These are phyloP conservation scores for Drosophila kanapiae DNA, from an alignment of 1,140 invertebrate genomes.

Conservation along the genomic window DNA sequence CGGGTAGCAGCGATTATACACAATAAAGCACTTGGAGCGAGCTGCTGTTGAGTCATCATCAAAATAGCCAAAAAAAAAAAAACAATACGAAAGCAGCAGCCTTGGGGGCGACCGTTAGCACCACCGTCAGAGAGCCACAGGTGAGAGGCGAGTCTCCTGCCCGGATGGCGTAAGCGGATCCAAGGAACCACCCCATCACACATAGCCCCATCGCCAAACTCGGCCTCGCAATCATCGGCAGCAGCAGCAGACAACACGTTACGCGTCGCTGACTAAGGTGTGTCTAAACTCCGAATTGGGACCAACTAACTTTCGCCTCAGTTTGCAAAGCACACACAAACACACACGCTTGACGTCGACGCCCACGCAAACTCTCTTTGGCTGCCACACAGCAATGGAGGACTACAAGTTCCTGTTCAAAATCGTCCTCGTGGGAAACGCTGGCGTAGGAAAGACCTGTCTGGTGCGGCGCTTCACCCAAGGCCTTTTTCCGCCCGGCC, in stretches of 20 bases:
- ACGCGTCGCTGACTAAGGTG: constrained; percentile 78
- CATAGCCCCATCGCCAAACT: background rate
- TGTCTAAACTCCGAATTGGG: constrained; percentile 54
- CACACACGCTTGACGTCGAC: background rate
- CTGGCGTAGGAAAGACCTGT: constrained; percentile 97
- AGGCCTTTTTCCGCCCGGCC: constrained; percentile 97
- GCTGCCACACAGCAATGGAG: constrained; percentile 89
- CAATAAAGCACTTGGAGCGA: constrained; percentile 21
- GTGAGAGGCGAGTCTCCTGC: constrained; percentile 42
- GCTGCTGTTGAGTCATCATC: constrained; percentile 74
- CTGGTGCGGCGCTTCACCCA: constrained; percentile 96
- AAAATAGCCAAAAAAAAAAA: constrained; percentile 36
- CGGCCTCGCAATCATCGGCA: constrained; percentile 3
- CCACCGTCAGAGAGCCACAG: constrained; percentile 49
- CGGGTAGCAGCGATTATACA: constrained; percentile 1
- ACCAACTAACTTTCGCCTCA: constrained; percentile 38
- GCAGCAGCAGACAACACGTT: constrained; percentile 36
- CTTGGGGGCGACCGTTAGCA: constrained; percentile 43
- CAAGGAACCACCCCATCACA: constrained; percentile 42
- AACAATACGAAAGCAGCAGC: constrained; percentile 30
- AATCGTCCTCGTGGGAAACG: constrained; percentile 97
- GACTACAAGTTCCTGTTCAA: constrained; percentile 99
- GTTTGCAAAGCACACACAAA: constrained; percentile 25
- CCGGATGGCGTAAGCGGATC: constrained; percentile 58
- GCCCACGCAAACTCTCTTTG: constrained; percentile 6